These are phyloP conservation scores for Nyctereutes procyonoides DNA, from an alignment of 2,113 vertebrate species.

Conservation along the genomic window DNA sequence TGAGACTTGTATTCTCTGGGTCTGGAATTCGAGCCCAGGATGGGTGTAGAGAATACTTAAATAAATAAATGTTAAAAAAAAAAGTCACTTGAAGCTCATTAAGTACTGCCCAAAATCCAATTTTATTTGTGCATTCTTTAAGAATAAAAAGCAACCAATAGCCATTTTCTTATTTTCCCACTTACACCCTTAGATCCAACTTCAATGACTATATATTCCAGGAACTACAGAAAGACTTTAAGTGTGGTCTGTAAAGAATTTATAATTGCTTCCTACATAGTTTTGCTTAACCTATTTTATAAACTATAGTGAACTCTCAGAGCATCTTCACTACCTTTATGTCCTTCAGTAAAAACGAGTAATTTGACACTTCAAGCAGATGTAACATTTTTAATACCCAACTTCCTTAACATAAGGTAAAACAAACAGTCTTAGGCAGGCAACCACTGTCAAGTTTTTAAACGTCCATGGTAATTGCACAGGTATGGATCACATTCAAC, in stretches of 20 bases:
- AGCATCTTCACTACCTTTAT: slow-evolving; percentile 43
- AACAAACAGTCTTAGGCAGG: slow-evolving; percentile 16
- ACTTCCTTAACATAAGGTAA: slow-evolving; percentile 65
- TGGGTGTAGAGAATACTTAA: not conserved
- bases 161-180: slow-evolving; percentile 35
- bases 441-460: slow-evolving; percentile 19
- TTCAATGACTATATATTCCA: slow-evolving; percentile 48
- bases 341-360: slow-evolving; percentile 51
- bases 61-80: not conserved
- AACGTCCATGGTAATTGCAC: slow-evolving; percentile 44
- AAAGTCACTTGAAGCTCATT: slow-evolving; percentile 29
- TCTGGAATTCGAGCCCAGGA: not conserved
- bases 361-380: slow-evolving; percentile 50
- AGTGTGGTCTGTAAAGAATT: slow-evolving; percentile 19
- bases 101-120: slow-evolving; percentile 35
- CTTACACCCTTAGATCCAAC: slow-evolving; percentile 14
- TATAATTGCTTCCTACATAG: slow-evolving; percentile 5
- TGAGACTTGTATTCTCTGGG: not conserved
- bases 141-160: slow-evolving; percentile 50
- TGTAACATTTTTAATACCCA: slow-evolving; percentile 37
- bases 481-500: not conserved
- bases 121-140: slow-evolving; percentile 74
- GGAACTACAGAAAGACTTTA: slow-evolving; percentile 34
- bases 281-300: slow-evolving; percentile 36
- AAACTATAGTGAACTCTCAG: slow-evolving; percentile 31